Conservation (phyloP, 2,888 invertebrate genomes). For the Chalcis sispes region DNA sequence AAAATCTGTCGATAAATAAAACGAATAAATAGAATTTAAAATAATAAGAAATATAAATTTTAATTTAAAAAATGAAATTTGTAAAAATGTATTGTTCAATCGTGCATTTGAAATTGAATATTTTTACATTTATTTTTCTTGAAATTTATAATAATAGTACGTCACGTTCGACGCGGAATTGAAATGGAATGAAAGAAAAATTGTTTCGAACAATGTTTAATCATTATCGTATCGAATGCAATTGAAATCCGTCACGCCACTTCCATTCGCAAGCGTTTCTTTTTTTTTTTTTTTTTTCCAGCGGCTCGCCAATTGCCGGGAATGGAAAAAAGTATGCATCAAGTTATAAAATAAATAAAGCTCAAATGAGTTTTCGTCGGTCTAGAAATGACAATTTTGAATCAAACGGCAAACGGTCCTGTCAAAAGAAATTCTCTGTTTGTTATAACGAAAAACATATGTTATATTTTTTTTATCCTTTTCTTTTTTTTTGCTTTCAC, state of each 20-base stretch:
- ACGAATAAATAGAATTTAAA: no score
- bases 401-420: not conserved
- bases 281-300: no score
- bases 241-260: not conserved
- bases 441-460: not conserved
- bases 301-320: not conserved
- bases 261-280: conserved; percentile 9
- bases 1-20: no score
- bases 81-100: no score
- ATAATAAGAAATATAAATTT: no score
- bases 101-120: no score
- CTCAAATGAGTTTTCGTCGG: conserved; percentile 57
- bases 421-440: not conserved
- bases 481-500: not conserved
- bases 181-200: conserved; percentile 9
- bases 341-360: conserved; percentile 58
- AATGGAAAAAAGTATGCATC: conserved; percentile 49
- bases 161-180: not conserved
- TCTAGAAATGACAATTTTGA: conserved; percentile 22
- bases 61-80: no score
- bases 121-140: not conserved
- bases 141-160: not conserved
- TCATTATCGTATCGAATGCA: conserved; percentile 12
- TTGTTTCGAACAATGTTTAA: conserved; percentile 4
- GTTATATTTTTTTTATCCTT: not conserved